Conservation (phyloP, 2,888 invertebrate species). For the Abrostola triplasia region DNA sequence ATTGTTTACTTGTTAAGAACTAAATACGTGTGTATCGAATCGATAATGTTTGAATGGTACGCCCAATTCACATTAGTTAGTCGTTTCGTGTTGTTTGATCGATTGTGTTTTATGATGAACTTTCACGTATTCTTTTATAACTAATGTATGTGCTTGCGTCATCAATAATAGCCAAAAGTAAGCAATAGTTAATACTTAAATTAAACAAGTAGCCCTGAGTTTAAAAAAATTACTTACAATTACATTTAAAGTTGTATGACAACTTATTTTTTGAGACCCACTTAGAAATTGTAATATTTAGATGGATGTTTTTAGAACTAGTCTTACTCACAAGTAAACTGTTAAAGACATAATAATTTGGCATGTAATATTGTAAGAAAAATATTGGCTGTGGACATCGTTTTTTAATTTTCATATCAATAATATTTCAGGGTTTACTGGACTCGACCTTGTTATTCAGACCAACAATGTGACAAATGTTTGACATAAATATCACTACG, state of each 20-base stretch:
- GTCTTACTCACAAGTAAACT: too few species aligned
- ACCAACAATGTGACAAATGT: slow-evolving; percentile 43
- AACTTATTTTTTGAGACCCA: too few species aligned
- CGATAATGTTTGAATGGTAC: slow-evolving; percentile 49
- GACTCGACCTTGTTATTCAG: slow-evolving; percentile 40
- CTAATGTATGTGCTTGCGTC: slow-evolving; percentile 32
- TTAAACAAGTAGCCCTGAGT: background rate
- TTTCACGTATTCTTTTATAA: slow-evolving; percentile 38
- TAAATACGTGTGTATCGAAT: slow-evolving; percentile 46
- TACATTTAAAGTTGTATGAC: too few species aligned
- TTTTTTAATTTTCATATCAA: slow-evolving; percentile 21
- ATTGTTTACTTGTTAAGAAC: slow-evolving; percentile 30
- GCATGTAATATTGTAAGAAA: too few species aligned
- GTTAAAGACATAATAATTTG: too few species aligned
- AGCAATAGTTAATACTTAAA: slow-evolving; percentile 7
- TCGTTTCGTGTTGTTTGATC: slow-evolving; percentile 41
- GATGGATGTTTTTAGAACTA: too few species aligned
- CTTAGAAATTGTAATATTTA: too few species aligned
- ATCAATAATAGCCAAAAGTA: slow-evolving; percentile 22
- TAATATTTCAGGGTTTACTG: slow-evolving; percentile 31
- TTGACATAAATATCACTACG: slow-evolving; percentile 41
- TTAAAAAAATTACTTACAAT: too few species aligned
- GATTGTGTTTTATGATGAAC: slow-evolving; percentile 29
- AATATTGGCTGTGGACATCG: slow-evolving; percentile 1
- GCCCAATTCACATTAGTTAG: slow-evolving; percentile 38